Evolutionary conservation across 2,797 vertebrate genomes (phyloP).

Genomic region (Fistularia commersonii): DNA sequence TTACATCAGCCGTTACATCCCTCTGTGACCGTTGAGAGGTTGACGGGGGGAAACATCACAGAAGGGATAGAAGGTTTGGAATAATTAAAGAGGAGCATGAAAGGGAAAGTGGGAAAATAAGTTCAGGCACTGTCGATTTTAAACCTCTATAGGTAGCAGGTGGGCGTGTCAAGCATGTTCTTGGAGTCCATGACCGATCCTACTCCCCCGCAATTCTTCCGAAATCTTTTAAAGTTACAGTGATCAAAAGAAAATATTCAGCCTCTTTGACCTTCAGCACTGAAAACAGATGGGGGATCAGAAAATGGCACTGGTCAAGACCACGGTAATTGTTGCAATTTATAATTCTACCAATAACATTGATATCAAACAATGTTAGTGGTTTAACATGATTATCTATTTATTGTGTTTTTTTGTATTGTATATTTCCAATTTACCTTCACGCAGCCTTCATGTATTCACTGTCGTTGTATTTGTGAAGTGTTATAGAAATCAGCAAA

Average conservation of each 20-base stretch:
- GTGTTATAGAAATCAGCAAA: background rate
- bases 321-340: background rate
- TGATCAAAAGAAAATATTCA: no score
- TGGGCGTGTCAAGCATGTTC: conserved; percentile 3
- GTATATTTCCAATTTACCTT: no score
- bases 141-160: conserved; percentile 24
- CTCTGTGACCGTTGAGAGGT: conserved; percentile 10
- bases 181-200: no score
- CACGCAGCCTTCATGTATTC: no score
- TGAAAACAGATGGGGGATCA: no score
- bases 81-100: conserved; percentile 39
- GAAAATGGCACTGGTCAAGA: no score
- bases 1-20: conserved; percentile 65
- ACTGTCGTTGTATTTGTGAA: no score
- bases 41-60: conserved; percentile 17
- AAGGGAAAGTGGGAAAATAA: conserved; percentile 21
- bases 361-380: background rate
- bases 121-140: conserved; percentile 36
- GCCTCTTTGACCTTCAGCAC: no score
- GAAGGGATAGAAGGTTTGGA: conserved; percentile 35
- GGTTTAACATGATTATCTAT: background rate
- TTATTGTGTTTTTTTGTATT: background rate
- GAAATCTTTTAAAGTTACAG: no score
- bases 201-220: no score
- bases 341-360: background rate